These are phyloP conservation scores for Gonatopus flavifemur DNA, from an alignment of 1,140 invertebrate genomes.

Conservation along the genomic window DNA sequence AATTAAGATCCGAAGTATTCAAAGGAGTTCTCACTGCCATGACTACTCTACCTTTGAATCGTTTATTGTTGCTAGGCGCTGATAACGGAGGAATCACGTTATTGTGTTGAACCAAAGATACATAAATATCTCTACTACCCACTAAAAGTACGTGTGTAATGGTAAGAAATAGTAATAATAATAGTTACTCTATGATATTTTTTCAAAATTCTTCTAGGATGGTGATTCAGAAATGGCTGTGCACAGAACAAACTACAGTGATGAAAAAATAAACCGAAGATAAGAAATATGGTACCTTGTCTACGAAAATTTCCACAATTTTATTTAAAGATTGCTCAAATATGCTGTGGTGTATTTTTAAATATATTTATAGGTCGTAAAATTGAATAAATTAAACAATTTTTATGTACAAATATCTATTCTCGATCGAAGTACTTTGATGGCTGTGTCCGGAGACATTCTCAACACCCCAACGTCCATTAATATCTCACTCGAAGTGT, in stretches of 20 bases:
- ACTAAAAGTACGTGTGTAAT: neutral
- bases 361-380: too few species aligned
- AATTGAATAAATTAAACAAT: too few species aligned
- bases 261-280: too few species aligned
- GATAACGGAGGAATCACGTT: constrained; percentile 87
- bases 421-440: constrained; percentile 61
- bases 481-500: constrained; percentile 58
- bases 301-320: too few species aligned
- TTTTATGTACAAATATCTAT: too few species aligned
- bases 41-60: constrained; percentile 84
- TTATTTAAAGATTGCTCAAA: too few species aligned
- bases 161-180: neutral
- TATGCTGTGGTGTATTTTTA: too few species aligned
- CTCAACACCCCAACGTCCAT: constrained; percentile 67
- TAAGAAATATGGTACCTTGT: too few species aligned
- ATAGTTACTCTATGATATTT: too few species aligned
- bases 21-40: constrained; percentile 89
- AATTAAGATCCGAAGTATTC: constrained; percentile 85
- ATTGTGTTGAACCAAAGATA: constrained; percentile 65
- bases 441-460: constrained; percentile 62
- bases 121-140: neutral
- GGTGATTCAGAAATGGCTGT: too few species aligned
- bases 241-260: too few species aligned
- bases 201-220: too few species aligned
- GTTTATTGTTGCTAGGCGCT: constrained; percentile 82